Base-by-base conservation (phyloP, 2,888 invertebrate genomes). In the Ariolimax columbianus region DNA sequence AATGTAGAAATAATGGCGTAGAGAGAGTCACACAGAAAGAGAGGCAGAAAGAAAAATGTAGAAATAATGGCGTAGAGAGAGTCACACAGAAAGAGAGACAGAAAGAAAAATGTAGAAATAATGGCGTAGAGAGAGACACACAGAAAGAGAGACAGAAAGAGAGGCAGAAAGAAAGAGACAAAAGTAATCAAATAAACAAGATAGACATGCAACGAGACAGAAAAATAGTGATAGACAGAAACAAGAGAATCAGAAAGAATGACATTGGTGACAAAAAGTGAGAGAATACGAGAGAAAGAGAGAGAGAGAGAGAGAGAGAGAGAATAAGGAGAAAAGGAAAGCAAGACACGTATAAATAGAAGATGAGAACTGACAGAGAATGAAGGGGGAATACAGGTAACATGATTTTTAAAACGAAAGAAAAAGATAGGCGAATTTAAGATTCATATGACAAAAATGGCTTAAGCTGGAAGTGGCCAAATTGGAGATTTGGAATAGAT, bases 61-160 rank as follows among this genome's bases (percentile, higher is more conserved):
- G n/a, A 47, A 47, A 11, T 47, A 47, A 7, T 47, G 47, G 47
- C 7, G 14, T 47, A 47, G 7, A 11, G 47, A 7, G 7, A 47
- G 47, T 11, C 9, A 75, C 9, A 43, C 43, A 75, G 75, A 75
- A 14, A 75, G 75, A 75, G 75, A 75, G 75, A 75, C 43, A 75
- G 43, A 75, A 30, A 75, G 75, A 40, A n/a, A 40, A 43, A 75
- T 7, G 40, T 11, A 9, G 23, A 40, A 75, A 9, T 11, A 11
- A 43, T 59, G 23, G 17, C 17, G 23, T 11, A 59, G 4, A 26
- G 59, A 59, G 4, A 26, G 59, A 59, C 17, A 26, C 17, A 59
- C 17, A 26, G 59, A 59, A 9, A 26, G 59, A 59, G 17, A 59
- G 59, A 59, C 47, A 59, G 59, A 59, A 9, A 59, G 59, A 26